These are phyloP conservation scores for Aramus guarauna DNA, from an alignment of 2,113 vertebrate genomes.

Conservation along the genomic window DNA sequence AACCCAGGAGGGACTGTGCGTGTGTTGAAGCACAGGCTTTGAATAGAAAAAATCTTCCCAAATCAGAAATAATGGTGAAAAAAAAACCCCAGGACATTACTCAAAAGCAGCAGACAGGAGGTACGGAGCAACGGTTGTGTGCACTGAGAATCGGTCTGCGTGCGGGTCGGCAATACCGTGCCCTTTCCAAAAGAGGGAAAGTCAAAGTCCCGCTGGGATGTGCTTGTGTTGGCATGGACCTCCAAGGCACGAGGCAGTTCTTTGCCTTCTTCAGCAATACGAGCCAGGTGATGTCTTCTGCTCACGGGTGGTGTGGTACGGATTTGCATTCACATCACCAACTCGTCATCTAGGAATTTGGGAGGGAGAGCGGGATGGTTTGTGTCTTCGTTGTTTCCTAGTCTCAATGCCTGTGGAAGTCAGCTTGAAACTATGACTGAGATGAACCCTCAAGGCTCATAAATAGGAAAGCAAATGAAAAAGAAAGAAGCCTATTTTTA, in stretches of 20 bases:
- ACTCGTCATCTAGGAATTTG: background rate
- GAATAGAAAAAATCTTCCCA: background rate
- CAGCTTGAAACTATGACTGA: background rate
- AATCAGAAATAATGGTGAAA: background rate
- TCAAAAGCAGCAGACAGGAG: background rate
- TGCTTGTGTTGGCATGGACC: background rate
- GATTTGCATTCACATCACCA: background rate
- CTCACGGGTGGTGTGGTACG: fast-evolving
- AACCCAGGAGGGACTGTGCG: background rate
- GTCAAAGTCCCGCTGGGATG: background rate
- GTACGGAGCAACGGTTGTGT: no score
- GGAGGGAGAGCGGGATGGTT: background rate
- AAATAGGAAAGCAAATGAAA: background rate
- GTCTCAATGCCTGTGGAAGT: background rate
- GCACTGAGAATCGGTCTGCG: background rate
- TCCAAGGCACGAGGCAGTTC: background rate
- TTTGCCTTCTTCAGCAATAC: background rate
- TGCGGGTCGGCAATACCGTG: background rate
- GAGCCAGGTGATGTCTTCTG: background rate
- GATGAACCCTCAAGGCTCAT: background rate
- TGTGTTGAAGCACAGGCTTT: background rate
- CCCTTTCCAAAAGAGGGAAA: background rate
- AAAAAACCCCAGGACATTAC: no score
- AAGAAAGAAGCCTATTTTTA: background rate
- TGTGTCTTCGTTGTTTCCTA: background rate